These are phyloP conservation scores for Catocala nupta DNA, from an alignment of 2,888 invertebrate genomes.

Conservation along the genomic window DNA sequence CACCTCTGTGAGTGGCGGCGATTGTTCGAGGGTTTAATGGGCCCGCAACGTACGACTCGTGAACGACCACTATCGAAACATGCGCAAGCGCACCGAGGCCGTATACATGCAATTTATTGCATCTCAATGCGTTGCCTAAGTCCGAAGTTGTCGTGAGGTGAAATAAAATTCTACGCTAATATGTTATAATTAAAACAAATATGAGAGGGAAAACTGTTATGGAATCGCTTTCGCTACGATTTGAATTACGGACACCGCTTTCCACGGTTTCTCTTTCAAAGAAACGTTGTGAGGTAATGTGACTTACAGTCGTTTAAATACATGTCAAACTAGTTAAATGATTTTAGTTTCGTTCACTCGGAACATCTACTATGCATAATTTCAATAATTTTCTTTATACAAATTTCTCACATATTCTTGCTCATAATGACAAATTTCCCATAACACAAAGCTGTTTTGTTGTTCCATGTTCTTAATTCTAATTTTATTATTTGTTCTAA, in stretches of 20 bases:
- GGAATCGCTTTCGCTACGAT: constrained; percentile 13
- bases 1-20: constrained; percentile 65
- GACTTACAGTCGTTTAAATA: constrained; percentile 3
- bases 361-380: neutral
- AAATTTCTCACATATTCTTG: too few relatives aligned
- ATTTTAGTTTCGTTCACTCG: neutral
- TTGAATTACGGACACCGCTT: constrained; percentile 4
- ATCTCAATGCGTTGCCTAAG: constrained; percentile 36
- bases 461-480: too few relatives aligned
- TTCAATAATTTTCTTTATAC: too few relatives aligned
- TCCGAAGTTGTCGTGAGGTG: constrained; percentile 32
- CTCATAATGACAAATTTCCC: too few relatives aligned
- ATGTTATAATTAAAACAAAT: constrained; percentile 17
- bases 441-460: too few relatives aligned
- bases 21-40: constrained; percentile 63
- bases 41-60: constrained; percentile 47
- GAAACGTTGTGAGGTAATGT: constrained; percentile 6
- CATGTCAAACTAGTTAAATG: neutral
- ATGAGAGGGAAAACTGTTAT: constrained; percentile 7
- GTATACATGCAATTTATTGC: constrained; percentile 41
- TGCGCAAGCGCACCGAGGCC: constrained; percentile 35
- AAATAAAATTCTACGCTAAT: constrained; percentile 19
- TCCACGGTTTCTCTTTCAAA: constrained; percentile 23
- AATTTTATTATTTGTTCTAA: too few relatives aligned
- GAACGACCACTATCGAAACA: constrained; percentile 49